Conservation (phyloP, 2,113 vertebrate genomes). For the Eubucco bourcierii region DNA sequence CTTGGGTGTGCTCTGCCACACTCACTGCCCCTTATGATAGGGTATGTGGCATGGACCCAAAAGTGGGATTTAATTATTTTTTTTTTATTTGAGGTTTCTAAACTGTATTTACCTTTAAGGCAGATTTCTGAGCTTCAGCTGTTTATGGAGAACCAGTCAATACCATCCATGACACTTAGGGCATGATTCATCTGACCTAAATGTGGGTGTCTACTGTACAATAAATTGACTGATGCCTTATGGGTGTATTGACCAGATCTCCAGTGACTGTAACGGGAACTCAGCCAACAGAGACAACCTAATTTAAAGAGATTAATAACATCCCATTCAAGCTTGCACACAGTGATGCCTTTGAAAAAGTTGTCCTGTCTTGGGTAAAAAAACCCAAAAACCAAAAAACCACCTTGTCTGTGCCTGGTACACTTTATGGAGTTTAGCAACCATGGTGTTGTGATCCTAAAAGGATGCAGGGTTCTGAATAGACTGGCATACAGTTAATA, state of each 20-base stretch:
- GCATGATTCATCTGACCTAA: constrained; percentile 29
- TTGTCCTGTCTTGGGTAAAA: neutral
- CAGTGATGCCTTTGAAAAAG: neutral
- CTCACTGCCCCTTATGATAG: neutral
- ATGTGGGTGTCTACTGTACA: constrained; percentile 7
- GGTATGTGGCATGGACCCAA: neutral
- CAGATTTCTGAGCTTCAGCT: neutral
- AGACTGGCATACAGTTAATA: neutral
- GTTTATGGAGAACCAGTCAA: neutral
- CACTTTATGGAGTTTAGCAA: neutral
- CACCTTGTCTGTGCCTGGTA: neutral
- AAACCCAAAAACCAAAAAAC: too few relatives aligned
- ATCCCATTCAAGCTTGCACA: neutral
- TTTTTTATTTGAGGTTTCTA: neutral
- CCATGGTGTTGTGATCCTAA: neutral
- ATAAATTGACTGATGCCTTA: constrained; percentile 31
- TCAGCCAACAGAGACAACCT: constrained; percentile 9
- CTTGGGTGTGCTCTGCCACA: too few relatives aligned
- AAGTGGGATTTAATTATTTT: neutral
- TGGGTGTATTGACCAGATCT: constrained; percentile 46
- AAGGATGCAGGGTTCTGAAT: neutral
- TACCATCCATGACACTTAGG: neutral
- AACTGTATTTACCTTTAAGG: neutral
- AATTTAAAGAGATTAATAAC: constrained; percentile 49
- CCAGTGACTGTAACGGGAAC: neutral